A percentile compares a stretch with the other conserved stretches of the same genome.
phyloP scores from a whole-genome alignment of 1,140 invertebrate species.

The Lasioglossum baleicum region DNA sequence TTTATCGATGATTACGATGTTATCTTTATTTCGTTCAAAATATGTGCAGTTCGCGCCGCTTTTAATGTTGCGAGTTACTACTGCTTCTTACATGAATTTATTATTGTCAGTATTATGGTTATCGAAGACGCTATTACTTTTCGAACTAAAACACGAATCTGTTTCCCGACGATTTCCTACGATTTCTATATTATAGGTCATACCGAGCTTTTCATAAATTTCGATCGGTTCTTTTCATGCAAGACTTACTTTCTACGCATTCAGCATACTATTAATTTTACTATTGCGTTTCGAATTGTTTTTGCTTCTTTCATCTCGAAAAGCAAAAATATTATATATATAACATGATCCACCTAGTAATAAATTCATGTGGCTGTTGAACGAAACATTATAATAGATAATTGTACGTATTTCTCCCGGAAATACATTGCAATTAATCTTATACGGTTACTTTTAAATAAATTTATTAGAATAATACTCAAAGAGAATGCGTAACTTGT shows the following conservation, averaged over 20 bases:
- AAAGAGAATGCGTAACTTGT: conserved; percentile 34
- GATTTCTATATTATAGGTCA: background rate
- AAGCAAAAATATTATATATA: background rate
- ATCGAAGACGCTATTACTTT: conserved; percentile 1
- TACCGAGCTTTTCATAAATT: conserved; percentile 8
- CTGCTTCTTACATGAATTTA: conserved; percentile 47
- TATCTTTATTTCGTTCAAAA: conserved; percentile 43
- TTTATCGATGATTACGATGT: conserved; percentile 36
- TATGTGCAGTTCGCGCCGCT: conserved; percentile 22
- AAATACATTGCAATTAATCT: conserved; percentile 46
- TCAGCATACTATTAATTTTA: conserved; percentile 20
- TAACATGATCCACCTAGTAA: conserved; percentile 34
- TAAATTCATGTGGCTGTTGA: conserved; percentile 49
- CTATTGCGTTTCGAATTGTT: conserved; percentile 7
- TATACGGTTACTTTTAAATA: conserved; percentile 47
- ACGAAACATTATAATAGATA: conserved; percentile 43
- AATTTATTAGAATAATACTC: conserved; percentile 49
- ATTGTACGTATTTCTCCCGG: conserved; percentile 44
- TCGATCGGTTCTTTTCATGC: conserved; percentile 4
- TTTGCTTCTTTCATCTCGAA: background rate
- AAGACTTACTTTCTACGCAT: conserved; percentile 4
- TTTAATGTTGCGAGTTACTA: conserved; percentile 46
- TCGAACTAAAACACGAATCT: conserved; percentile 23
- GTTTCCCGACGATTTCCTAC: conserved; percentile 13
- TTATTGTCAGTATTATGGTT: conserved; percentile 46